These are phyloP conservation scores for Orthosia gracilis DNA, from an alignment of 2,888 invertebrate species.

Conservation along the genomic window DNA sequence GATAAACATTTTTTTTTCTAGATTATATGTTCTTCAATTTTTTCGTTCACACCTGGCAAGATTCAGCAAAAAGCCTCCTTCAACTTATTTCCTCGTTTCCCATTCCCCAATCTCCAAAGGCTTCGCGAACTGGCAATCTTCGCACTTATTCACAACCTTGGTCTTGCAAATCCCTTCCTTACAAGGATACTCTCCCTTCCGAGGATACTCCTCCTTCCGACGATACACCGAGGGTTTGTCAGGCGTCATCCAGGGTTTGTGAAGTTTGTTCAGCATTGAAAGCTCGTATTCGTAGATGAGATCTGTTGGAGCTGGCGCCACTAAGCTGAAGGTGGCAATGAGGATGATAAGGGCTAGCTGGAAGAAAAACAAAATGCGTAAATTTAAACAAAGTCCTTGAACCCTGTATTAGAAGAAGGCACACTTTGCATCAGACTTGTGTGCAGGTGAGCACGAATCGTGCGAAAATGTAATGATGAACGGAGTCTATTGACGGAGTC, in stretches of 20 bases:
- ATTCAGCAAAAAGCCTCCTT: background rate
- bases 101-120: conserved; percentile 60
- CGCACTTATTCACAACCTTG: conserved; percentile 62
- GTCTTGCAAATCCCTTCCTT: conserved; percentile 70
- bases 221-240: conserved; percentile 72
- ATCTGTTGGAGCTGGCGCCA: conserved; percentile 64
- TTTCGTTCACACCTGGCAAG: background rate
- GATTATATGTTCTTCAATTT: background rate
- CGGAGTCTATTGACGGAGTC: too few species aligned
- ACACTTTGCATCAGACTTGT: too few species aligned
- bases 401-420: too few species aligned
- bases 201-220: conserved; percentile 66
- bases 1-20: background rate
- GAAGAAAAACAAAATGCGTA: conserved; percentile 5
- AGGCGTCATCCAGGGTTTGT: conserved; percentile 74
- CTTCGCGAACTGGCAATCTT: conserved; percentile 72
- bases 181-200: conserved; percentile 79
- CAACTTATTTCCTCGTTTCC: too few species aligned
- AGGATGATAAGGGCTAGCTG: conserved; percentile 65
- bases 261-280: conserved; percentile 74
- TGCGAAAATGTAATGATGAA: too few species aligned
- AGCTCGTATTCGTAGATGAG: conserved; percentile 68
- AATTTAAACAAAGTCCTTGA: too few species aligned
- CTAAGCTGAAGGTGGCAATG: conserved; percentile 40
- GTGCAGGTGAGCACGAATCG: too few species aligned